These are phyloP conservation scores for Saxicola maurus DNA, from an alignment of 2,797 vertebrate genomes.

Conservation along the genomic window DNA sequence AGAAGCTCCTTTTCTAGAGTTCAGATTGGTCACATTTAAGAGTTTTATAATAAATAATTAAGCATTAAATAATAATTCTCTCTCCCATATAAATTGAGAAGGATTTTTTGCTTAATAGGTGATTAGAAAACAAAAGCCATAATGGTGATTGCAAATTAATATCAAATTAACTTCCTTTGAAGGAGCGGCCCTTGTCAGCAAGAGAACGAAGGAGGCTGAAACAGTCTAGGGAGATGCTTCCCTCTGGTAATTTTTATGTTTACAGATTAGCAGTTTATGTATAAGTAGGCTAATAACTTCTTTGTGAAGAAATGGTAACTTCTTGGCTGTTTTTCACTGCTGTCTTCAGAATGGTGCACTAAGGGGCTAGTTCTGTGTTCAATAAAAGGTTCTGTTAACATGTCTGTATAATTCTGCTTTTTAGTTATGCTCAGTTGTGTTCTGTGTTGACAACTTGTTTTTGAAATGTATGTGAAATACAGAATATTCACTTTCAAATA, in stretches of 20 bases:
- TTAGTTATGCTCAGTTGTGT: not conserved
- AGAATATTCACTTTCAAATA: not conserved
- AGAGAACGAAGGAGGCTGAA: conserved; percentile 92
- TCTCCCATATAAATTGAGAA: not conserved
- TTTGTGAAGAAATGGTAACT: not conserved
- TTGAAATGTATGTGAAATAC: not conserved
- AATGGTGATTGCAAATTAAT: not conserved
- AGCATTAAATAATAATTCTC: not conserved
- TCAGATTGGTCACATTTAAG: not conserved
- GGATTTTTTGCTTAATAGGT: not conserved
- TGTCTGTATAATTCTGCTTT: not conserved
- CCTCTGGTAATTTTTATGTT: conserved; percentile 74
- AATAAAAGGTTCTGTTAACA: not conserved
- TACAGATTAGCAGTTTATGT: not conserved
- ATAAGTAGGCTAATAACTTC: not conserved
- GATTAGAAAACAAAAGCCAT: not conserved
- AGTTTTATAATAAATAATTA: not conserved
- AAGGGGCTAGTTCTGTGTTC: not conserved
- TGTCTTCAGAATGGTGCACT: not conserved
- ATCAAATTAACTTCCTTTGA: conserved; percentile 36
- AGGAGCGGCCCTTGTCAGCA: conserved; percentile 90
- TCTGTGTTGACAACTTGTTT: not conserved
- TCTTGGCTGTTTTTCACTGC: not conserved
- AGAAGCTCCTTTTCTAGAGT: not conserved
- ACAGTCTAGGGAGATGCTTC: conserved; percentile 79